Evolutionary conservation across 2,797 vertebrate genomes (phyloP).

Genomic region (Tinamus major): DNA sequence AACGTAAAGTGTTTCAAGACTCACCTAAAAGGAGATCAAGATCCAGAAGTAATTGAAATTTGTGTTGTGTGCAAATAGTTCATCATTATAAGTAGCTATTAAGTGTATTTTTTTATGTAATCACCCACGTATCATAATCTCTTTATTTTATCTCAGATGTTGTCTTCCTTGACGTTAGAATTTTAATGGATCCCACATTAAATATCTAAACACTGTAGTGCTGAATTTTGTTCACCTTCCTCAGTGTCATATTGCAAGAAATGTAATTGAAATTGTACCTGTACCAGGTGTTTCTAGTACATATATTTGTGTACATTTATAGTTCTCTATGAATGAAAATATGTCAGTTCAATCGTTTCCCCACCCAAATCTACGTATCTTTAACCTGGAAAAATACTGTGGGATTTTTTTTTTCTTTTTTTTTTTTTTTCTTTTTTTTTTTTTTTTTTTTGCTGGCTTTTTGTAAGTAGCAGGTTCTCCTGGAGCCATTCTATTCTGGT

Average conservation of each 20-base stretch:
- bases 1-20: constrained; percentile 75
- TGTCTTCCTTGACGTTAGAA: constrained; percentile 54
- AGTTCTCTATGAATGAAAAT: constrained; percentile 27
- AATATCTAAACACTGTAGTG: constrained; percentile 64
- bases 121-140: constrained; percentile 13
- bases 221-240: constrained; percentile 61
- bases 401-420: constrained; percentile 10
- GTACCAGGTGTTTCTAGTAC: constrained; percentile 69
- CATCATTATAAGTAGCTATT: constrained; percentile 56
- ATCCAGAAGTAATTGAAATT: constrained; percentile 79
- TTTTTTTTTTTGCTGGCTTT: constrained; percentile 1
- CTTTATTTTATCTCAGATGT: constrained; percentile 59
- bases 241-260: constrained; percentile 59
- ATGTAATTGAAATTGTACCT: constrained; percentile 69
- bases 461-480: constrained; percentile 56
- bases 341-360: constrained; percentile 20
- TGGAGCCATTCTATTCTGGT: constrained; percentile 49
- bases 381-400: constrained; percentile 35
- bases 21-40: constrained; percentile 76
- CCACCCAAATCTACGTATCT: background rate
- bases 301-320: constrained; percentile 53
- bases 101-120: constrained; percentile 65
- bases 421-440: no score
- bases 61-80: constrained; percentile 67
- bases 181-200: constrained; percentile 61